Evolutionary conservation across 2,797 vertebrate genomes (phyloP).

Genomic region (Falco peregrinus): DNA sequence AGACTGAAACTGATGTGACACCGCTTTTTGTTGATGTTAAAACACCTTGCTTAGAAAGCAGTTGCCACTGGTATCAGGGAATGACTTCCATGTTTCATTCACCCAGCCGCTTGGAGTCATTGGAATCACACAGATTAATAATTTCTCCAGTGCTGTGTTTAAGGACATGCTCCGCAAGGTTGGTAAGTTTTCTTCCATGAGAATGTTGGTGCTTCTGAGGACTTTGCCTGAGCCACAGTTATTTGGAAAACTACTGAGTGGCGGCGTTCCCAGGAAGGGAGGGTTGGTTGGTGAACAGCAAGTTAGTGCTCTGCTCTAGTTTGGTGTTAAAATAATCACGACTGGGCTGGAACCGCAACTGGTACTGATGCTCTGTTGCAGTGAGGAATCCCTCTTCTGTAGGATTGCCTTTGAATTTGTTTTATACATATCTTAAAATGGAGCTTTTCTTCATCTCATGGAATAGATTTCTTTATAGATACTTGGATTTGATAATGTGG

Average conservation of each 20-base stretch:
- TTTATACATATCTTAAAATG: background rate
- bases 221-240: background rate
- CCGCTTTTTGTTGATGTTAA: background rate
- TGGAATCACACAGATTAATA: background rate
- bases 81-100: background rate
- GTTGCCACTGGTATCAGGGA: background rate
- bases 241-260: background rate
- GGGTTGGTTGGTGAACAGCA: background rate
- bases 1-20: background rate
- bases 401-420: background rate
- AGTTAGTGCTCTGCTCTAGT: background rate
- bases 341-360: background rate
- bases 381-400: background rate
- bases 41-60: background rate
- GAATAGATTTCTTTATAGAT: background rate
- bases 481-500: background rate
- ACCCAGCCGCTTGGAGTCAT: accelerated
- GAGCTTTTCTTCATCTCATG: background rate
- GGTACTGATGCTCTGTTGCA: background rate
- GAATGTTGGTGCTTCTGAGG: background rate
- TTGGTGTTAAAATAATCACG: accelerated
- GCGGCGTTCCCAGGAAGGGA: background rate
- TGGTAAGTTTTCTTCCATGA: background rate
- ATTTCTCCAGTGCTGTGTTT: background rate
- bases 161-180: background rate